Percentiles rank a stretch among this genome's conserved stretches.
These are phyloP conservation scores for Chesias legatella DNA, from an alignment of 2,888 invertebrate species.

Conservation along the genomic window DNA sequence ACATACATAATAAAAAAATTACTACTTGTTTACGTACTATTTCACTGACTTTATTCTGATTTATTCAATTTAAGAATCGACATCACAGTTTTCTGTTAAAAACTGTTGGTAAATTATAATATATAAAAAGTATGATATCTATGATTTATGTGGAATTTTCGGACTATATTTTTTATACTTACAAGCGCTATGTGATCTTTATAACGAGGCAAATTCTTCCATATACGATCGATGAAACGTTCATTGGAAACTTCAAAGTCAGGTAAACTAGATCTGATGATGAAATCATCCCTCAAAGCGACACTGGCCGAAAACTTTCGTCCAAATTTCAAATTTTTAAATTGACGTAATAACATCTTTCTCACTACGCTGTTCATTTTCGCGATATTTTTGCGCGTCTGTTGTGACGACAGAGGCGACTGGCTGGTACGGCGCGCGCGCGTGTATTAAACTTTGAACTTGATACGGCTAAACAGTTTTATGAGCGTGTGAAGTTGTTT, in stretches of 20 bases:
- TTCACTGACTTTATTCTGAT: no score
- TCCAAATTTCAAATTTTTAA: constrained; percentile 55
- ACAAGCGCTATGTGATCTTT: constrained; percentile 63
- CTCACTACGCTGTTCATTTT: constrained; percentile 53
- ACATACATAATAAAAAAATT: no score
- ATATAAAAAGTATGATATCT: no score
- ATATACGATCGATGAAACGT: constrained; percentile 58
- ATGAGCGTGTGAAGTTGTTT: no score
- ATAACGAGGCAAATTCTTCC: constrained; percentile 49
- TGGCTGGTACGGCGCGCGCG: constrained; percentile 29
- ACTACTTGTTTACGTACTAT: no score
- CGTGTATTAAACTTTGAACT: constrained; percentile 28
- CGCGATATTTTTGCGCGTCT: constrained; percentile 37
- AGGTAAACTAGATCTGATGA: constrained; percentile 54
- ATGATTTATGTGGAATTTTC: no score
- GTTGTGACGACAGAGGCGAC: constrained; percentile 36
- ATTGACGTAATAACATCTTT: constrained; percentile 55
- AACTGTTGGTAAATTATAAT: no score
- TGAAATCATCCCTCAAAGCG: constrained; percentile 45
- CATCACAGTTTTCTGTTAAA: no score
- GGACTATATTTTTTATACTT: constrained; percentile 33
- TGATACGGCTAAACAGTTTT: constrained; percentile 20
- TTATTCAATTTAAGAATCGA: no score
- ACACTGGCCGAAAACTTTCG: constrained; percentile 53
- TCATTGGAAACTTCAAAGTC: constrained; percentile 55